Evolutionary conservation across 2,888 invertebrate genomes (phyloP).

Genomic region (Neoscelio sp.): DNA sequence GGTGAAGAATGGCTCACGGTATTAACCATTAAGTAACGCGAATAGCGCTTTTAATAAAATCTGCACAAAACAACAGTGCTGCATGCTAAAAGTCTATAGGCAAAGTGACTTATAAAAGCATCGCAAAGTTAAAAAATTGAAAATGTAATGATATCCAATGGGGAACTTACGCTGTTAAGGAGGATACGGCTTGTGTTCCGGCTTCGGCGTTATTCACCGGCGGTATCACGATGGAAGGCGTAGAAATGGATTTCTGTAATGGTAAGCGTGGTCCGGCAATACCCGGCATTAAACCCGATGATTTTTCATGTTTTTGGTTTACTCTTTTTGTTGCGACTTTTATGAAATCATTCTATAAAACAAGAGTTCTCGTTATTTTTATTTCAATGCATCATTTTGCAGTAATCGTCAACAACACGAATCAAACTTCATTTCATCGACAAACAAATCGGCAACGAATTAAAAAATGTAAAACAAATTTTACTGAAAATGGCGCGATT

Average conservation of each 20-base stretch:
- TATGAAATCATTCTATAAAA: constrained; percentile 88
- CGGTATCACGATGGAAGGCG: constrained; percentile 93
- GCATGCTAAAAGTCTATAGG: constrained; percentile 21
- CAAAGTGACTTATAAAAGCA: not conserved
- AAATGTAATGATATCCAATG: constrained; percentile 15
- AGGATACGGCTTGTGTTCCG: constrained; percentile 83
- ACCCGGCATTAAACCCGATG: constrained; percentile 81
- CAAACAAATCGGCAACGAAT: not conserved
- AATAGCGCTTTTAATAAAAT: constrained; percentile 11
- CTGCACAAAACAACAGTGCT: not conserved
- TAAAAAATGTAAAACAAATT: not conserved
- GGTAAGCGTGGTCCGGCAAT: constrained; percentile 88
- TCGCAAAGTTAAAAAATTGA: constrained; percentile 10
- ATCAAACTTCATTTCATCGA: too few species aligned
- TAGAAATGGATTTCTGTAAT: constrained; percentile 95
- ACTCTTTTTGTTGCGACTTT: constrained; percentile 86
- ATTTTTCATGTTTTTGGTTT: constrained; percentile 83
- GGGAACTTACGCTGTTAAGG: constrained; percentile 85
- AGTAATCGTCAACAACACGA: constrained; percentile 17
- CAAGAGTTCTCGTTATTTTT: constrained; percentile 42
- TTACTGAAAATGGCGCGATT: constrained; percentile 41
- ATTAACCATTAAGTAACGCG: too few species aligned
- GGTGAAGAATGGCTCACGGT: too few species aligned
- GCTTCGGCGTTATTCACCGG: constrained; percentile 85
- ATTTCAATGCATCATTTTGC: constrained; percentile 42